Evolutionary conservation across 2,888 invertebrate species (phyloP), one percentile per base, ranked within the genome.

Genomic region (Acleris cristana): DNA sequence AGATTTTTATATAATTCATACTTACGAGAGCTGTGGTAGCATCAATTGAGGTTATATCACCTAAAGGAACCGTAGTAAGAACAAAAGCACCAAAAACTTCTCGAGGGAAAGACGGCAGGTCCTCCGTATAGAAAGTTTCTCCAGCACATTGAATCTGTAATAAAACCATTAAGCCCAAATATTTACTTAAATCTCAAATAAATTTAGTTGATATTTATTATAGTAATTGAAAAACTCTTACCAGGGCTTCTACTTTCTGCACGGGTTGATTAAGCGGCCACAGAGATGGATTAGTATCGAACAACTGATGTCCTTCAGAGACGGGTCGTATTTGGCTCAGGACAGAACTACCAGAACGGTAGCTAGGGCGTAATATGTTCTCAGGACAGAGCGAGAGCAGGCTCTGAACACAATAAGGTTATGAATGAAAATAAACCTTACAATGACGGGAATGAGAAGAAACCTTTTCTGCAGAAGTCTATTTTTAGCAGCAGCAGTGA

Each of bases 81-180:
- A 96, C 95, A 72, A 96, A 95, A 0, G 95, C 94, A 12, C 94
- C 95, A 79, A 93, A 94, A 0, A 96, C 92, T 85, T 96, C 95
- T 77, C 95, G 92, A 0, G 91, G 90, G 0, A 88, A 78, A 0
- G 87, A 78, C 3, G 94, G 94, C 19, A 95, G 80, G 73, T 96
- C 96, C 75, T 95, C 94, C 2, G 94, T 86, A 79, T 95, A 96
- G 72, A 93, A 85, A 0, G 95, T 95, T 81, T 96, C 95, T 0
- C 96, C 96, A 53, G 95, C 90, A 74, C 94, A 93, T 86, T 95
- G 95, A 10, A 88, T 82, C 87, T 89, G 64, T 44, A 70, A 65
- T 53, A 18, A 53, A 0, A 26, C 5, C n/a, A 45, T 45, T n/a
- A 45, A 45, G 4, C 4, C 6, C 44, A 44, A 5, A 16, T 44